Base-by-base conservation (phyloP, 2,797 vertebrate genomes). In the Knipowitschia caucasica region DNA sequence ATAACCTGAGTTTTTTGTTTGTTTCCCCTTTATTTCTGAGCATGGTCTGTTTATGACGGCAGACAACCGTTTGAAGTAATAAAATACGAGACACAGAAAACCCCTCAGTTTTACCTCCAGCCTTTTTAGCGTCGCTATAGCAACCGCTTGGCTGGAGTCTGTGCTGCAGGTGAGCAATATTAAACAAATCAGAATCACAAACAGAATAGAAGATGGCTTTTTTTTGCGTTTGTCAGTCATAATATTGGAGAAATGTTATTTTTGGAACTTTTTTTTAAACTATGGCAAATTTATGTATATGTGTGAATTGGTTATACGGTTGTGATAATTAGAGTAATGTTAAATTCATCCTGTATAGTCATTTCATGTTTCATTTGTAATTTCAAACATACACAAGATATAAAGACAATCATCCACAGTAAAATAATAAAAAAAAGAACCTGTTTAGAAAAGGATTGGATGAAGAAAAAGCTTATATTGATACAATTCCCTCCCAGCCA, bases 61-160 rank as follows among this genome's bases (percentile, higher is more conserved):
- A 65, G 40, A 25, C 42, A n/a, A 68, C 53, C 35, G 31, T 25
- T 55, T 50, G 38, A 67, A 34, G 56, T 40, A 63, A 45, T n/a
- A 56, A 35, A 56, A 3, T 9, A 20, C 24, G 47, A 46, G 38
- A 30, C 45, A 63, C 30, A 45, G 26, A 53, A 36, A 31, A 34
- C 64, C 49, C 54, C n/a, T 21, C 27, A 15, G n/a, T 26, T 26
- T 20, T 36, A 35, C 33, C 67, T 29, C 50, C 55, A 54, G 59
- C 58, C 50, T 47, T 59, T 44, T 61, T 26, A 72, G 31, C 11
- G 60, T 90, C 59, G 15, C 82, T 75, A 87, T 91, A 65, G 86
- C 79, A 88, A 90, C 89, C 40, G 3, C 70, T 61, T 27, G 25
- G 63, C 73, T 80, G 72, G 74, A 71, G 70, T 20, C 20, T 27